Percentiles rank a stretch among this genome's conserved stretches.
These are phyloP conservation scores for Rhopalosiphum maidis DNA, from an alignment of 1,140 invertebrate genomes.

Conservation along the genomic window DNA sequence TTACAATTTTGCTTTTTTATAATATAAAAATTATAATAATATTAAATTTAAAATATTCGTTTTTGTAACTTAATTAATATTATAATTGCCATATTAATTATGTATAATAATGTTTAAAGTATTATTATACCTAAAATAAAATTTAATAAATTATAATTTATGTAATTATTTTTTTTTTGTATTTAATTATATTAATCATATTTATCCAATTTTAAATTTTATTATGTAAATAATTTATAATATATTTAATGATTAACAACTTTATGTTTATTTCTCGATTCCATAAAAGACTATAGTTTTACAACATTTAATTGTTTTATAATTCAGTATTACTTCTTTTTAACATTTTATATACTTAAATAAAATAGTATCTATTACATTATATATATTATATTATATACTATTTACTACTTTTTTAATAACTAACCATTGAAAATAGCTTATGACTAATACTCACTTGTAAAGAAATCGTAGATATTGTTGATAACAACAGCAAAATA, in stretches of 20 bases:
- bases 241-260: background rate
- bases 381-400: background rate
- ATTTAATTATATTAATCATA: background rate
- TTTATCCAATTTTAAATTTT: background rate
- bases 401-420: background rate
- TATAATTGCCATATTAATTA: background rate
- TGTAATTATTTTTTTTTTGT: too few species aligned
- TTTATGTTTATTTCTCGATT: background rate
- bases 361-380: background rate
- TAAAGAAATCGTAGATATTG: conserved; percentile 26
- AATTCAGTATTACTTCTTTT: background rate
- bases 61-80: background rate
- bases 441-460: conserved; percentile 10
- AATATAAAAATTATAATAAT: background rate
- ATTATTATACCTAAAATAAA: background rate
- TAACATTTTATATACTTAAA: background rate
- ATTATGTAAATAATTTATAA: background rate
- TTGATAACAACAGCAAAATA: conserved; percentile 50
- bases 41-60: background rate
- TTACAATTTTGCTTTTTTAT: background rate
- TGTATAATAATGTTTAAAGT: background rate
- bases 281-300: background rate
- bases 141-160: too few species aligned
- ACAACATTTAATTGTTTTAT: background rate
- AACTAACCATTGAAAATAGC: background rate